Evolutionary conservation across 2,113 vertebrate genomes (phyloP).

Genomic region (Petrocephalus microphthalmus): DNA sequence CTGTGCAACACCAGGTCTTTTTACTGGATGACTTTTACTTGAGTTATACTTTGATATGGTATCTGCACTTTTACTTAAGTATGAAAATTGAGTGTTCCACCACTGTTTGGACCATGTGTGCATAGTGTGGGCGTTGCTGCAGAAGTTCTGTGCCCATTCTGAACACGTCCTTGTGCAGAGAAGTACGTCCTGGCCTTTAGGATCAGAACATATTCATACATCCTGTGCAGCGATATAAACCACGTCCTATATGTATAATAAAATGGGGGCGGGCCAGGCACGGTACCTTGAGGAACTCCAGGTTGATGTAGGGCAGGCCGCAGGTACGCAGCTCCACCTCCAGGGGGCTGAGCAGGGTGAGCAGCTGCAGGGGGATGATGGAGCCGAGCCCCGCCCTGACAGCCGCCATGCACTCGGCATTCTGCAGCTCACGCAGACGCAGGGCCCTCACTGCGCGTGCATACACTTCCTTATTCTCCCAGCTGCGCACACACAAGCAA

Average conservation of each 20-base stretch:
- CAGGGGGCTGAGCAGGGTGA: slow-evolving; percentile 79
- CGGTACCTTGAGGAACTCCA: slow-evolving; percentile 92
- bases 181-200: neutral
- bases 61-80: neutral
- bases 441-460: slow-evolving; percentile 76
- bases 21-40: neutral
- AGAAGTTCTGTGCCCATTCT: neutral
- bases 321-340: slow-evolving; percentile 94
- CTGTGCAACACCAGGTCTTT: neutral
- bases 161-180: neutral
- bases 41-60: neutral
- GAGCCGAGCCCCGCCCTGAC: slow-evolving; percentile 82
- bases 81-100: neutral
- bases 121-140: neutral
- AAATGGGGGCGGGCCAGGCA: neutral
- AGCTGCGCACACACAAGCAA: slow-evolving; percentile 54
- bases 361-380: slow-evolving; percentile 93
- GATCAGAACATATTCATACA: neutral
- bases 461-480: slow-evolving; percentile 93
- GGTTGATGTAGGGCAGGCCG: slow-evolving; percentile 87
- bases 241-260: neutral
- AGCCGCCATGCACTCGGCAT: slow-evolving; percentile 76
- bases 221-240: neutral
- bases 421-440: slow-evolving; percentile 84
- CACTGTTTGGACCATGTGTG: neutral